Percentiles rank a stretch among this genome's conserved stretches.
Conservation (phyloP, 2,797 vertebrate species). For the Syndactyla subalaris region DNA sequence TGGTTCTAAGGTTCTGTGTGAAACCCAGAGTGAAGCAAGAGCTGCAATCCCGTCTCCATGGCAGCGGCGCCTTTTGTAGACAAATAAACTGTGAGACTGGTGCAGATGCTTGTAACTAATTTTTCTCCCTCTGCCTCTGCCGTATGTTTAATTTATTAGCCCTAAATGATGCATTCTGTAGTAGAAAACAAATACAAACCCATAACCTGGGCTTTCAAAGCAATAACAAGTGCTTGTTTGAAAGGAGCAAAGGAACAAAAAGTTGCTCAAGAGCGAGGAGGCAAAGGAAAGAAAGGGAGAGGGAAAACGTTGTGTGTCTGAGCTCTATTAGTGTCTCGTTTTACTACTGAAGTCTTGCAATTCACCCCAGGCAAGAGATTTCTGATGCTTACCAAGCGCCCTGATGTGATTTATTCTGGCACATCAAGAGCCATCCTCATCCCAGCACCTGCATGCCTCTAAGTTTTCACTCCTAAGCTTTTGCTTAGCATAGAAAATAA, state of each 20-base stretch:
- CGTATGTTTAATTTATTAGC: constrained; percentile 55
- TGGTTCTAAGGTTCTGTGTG: not conserved
- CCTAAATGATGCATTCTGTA: constrained; percentile 58
- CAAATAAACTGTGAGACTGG: constrained; percentile 38
- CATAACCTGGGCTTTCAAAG: constrained; percentile 39
- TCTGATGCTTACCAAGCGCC: not conserved
- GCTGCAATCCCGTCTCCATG: constrained; percentile 46
- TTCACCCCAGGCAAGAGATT: constrained; percentile 41
- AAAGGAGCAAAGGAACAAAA: not conserved
- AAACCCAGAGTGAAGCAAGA: not conserved
- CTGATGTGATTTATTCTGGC: constrained; percentile 54
- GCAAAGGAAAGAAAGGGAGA: not conserved
- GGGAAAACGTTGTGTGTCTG: not conserved
- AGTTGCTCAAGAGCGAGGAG: constrained; percentile 4
- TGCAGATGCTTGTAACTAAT: constrained; percentile 58
- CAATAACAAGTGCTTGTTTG: not conserved
- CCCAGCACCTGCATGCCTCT: constrained; percentile 23
- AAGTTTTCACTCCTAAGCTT: not conserved
- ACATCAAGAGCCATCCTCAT: not conserved
- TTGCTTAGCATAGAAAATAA: not conserved
- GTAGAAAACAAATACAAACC: constrained; percentile 38
- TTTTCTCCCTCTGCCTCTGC: constrained; percentile 29
- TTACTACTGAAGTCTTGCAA: constrained; percentile 2
- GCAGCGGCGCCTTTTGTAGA: constrained; percentile 24
- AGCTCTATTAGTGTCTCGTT: constrained; percentile 3